Evolutionary conservation across 2,113 vertebrate genomes (phyloP).

Genomic region (Litocranius walleri): DNA sequence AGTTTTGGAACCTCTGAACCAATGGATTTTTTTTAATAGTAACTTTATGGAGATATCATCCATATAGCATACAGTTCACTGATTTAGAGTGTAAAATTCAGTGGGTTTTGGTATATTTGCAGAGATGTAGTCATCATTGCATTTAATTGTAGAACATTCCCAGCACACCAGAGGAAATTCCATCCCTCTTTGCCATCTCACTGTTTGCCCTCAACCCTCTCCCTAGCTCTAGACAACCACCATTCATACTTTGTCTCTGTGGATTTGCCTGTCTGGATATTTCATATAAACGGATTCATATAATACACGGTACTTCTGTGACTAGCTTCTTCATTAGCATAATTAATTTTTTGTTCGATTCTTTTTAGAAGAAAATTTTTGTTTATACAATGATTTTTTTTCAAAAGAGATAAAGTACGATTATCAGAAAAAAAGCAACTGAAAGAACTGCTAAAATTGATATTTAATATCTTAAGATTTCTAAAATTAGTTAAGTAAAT

Average conservation of each 20-base stretch:
- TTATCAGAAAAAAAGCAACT: neutral
- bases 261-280: neutral
- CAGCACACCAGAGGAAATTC: neutral
- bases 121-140: neutral
- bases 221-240: neutral
- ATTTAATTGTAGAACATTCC: neutral
- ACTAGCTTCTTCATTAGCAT: neutral
- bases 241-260: neutral
- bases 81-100: neutral
- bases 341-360: neutral
- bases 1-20: neutral
- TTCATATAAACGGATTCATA: neutral
- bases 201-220: neutral
- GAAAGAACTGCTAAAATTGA: neutral
- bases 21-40: neutral
- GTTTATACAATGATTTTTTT: neutral
- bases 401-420: neutral
- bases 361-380: neutral
- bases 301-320: neutral
- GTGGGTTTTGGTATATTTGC: neutral
- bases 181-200: neutral
- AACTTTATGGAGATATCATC: neutral
- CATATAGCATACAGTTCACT: neutral
- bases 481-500: neutral
- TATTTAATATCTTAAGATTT: neutral